Base-by-base conservation (phyloP, 2,113 vertebrate genomes). In the Xyrauchen texanus region DNA sequence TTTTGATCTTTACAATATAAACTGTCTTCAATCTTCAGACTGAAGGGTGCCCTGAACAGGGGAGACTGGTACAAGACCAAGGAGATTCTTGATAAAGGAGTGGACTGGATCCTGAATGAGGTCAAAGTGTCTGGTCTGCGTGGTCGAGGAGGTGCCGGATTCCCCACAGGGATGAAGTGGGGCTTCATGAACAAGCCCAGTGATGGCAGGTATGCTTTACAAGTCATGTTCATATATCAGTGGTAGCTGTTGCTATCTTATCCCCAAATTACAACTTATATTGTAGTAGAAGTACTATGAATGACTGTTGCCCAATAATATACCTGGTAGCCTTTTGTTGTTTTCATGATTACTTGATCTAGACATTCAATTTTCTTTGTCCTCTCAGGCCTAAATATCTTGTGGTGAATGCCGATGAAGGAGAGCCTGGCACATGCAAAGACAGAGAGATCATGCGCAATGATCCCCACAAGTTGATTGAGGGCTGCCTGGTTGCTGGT, bases 11-110 rank as follows among this genome's bases (percentile, higher is more conserved):
- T 34, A 34, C 21, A 34, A 34, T 34, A 34, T 34, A 34, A 34
- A 34, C 3, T 1, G 1, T 34, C 21, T 34, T 34, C 21, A 34
- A 3, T 34, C 21, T 34, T 34, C 80, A 98, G 94, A 88, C 87
- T 99, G 83, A 95, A 95, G 79, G 97, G 97, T 0, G 97, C 97
- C 0, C 61, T 94, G 81, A 94, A 91, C 62, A 93, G 96, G 13
- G 97, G 97, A 0, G 97, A 99, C 87, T 99, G 97, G 97, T 98
- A 96, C 88, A 99, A 98, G 92, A 99, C 97, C 0, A 99, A 99
- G 87, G 97, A 99, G 92, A 98, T 99, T 71, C 89, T 99, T 80
- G 91, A 98, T 44, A 99, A 99, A 83, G 97, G 97, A 4, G 93
- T 95, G 0, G 97, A 99, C 82, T 99, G 97, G 97, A 98, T 99